Evolutionary conservation across 2,888 invertebrate genomes (phyloP), one percentile per base, ranked within the genome.

Genomic region (Alcis repandata): DNA sequence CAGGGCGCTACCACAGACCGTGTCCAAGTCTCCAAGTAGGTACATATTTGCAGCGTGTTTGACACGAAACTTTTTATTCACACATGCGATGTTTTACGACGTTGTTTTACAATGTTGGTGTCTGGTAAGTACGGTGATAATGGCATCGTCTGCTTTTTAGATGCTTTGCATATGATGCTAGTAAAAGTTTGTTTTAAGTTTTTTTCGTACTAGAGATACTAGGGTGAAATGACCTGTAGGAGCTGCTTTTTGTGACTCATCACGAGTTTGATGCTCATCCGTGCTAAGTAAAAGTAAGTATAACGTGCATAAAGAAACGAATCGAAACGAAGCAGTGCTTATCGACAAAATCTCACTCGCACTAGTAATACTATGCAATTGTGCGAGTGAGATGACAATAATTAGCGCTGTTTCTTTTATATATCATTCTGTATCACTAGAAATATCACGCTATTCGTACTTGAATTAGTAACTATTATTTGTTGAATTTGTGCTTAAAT

Each of bases 21-120:
- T 78, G 76, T 75, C 74, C 59, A 69, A 78, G 73, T n/a, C n/a
- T n/a, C n/a, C n/a, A n/a, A n/a, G n/a, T n/a, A n/a, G n/a, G n/a
- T 72, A 72, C 62, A 68, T 78, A 76, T 82, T 80, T 78, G 79
- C 75, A 67, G 73, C 72, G 64, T 79, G 74, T 76, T 73, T 72
- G 78, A 79, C 70, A 74, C 67, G 70, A 69, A 71, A 75, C 60
- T 67, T 64, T 74, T 74, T 75, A 74, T 68, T 70, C 66, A 67
- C 69, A 71, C 69, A 59, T 63, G 51, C 48, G 9, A 64, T 19
- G 40, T 52, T 63, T 70, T 71, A 68, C 58, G 64, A 57, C 36
- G 32, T 36, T 51, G 59, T 53, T 36, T 59, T 64, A 59, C 62
- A 57, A 52, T 36, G 61, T 54, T 59, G 63, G 60, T 69, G 27